Base-by-base conservation (phyloP, 2,888 invertebrate genomes). In the Microctonus aethiopoides region DNA sequence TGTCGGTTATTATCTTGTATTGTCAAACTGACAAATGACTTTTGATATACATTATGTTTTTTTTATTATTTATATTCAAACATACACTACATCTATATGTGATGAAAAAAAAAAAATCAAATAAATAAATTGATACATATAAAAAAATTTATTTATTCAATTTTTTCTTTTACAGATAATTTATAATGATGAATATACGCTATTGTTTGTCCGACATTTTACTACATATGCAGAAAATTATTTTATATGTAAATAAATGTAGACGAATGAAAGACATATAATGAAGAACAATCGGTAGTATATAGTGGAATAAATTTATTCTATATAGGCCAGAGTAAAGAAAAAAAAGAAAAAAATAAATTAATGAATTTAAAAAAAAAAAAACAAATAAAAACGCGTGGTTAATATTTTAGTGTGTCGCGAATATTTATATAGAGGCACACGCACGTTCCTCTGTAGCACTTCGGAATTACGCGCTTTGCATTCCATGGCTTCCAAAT, bases 391-490 rank as follows among this genome's bases (percentile, higher is more conserved):
- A 39, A 39, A 39, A n/a, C 39, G 39, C 1, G 39, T 39, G 39
- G 39, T 39, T 39, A 39, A 39, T 39, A 39, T 39, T 39, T 39
- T n/a, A 39, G 39, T 39, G n/a, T n/a, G 39, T 39, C 39, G 39
- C 60, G 9, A 61, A 68, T 29, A 60, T 46, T 60, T 52, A 63
- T 46, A 34, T 29, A 66, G 59, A 32, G 61, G 26, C 32, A 80
- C 83, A 39, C 39, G n/a, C 39, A 39, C 39, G 39, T 39, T 39
- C 13, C 5, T 84, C 76, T 83, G 83, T 80, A 82, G 82, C 74
- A 83, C 81, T 79, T 80, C 75, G 83, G 80, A 39, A 79, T 81
- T 80, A 76, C 78, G 52, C 54, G 64, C 32, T 52, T 65, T 81
- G 64, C 69, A 69, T 69, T 64, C 69, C 64, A 61, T 64, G 59